A percentile compares a stretch with the other conserved stretches of the same genome.
Conservation (phyloP, 1,140 invertebrate species). For the Drosophila malerkotliana region DNA sequence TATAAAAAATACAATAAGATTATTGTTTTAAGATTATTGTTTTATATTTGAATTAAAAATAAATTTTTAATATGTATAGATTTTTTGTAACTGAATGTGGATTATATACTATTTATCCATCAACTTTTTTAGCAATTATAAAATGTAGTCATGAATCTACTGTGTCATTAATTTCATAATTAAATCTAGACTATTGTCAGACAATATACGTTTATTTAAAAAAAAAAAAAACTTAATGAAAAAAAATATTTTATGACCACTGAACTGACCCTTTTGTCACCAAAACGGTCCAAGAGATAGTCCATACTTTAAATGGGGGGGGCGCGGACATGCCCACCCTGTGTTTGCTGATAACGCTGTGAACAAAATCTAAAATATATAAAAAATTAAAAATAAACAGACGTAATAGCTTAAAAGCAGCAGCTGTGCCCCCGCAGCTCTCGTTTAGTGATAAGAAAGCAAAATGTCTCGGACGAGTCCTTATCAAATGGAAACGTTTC, state of each 20-base stretch:
- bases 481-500: constrained; percentile 72
- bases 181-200: constrained; percentile 21
- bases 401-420: constrained; percentile 5
- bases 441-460: constrained; percentile 15
- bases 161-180: not conserved
- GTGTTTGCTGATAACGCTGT: constrained; percentile 8
- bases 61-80: no score
- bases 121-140: no score
- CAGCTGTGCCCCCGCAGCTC: constrained; percentile 16
- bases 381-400: constrained; percentile 1
- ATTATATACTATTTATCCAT: no score
- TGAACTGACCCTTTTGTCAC: constrained; percentile 17
- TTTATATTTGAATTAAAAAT: no score
- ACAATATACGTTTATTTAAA: constrained; percentile 12
- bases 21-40: no score
- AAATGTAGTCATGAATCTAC: no score
- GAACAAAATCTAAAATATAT: constrained; percentile 7
- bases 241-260: not conserved
- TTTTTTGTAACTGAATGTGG: no score
- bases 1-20: no score
- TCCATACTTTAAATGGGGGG: not conserved
- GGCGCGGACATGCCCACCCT: constrained; percentile 5
- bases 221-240: not conserved
- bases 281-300: not conserved
- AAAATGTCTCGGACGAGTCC: not conserved